These are phyloP conservation scores for Plestiodon gilberti DNA, from an alignment of 2,113 vertebrate species.

Conservation along the genomic window DNA sequence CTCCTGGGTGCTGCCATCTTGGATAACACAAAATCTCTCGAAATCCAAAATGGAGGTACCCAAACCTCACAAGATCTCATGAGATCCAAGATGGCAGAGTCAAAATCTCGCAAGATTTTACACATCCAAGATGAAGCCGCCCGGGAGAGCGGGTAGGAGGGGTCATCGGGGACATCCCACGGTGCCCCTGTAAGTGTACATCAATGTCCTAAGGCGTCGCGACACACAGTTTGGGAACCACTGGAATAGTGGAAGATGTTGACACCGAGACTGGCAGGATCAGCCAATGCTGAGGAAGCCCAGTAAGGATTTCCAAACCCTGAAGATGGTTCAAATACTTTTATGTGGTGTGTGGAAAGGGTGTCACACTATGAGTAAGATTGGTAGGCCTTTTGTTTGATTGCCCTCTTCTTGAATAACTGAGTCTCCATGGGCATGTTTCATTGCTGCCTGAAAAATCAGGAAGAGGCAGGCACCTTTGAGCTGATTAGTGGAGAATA, in stretches of 20 bases:
- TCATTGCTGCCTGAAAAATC: not conserved
- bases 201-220: too few relatives aligned
- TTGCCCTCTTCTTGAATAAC: slow-evolving; percentile 6
- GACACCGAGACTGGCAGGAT: not conserved
- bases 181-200: too few relatives aligned
- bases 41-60: too few relatives aligned
- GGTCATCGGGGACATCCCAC: too few relatives aligned
- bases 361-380: not conserved
- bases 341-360: not conserved
- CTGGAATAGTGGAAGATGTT: not conserved
- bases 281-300: not conserved
- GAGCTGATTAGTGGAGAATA: slow-evolving; percentile 23
- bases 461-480: slow-evolving; percentile 13
- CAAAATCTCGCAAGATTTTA: too few relatives aligned
- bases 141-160: too few relatives aligned
- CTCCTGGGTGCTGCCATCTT: too few relatives aligned
- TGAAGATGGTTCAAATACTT: not conserved
- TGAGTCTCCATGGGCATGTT: slow-evolving; percentile 1
- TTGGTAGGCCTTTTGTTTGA: not conserved
- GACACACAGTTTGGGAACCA: too few relatives aligned
- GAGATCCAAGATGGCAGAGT: too few relatives aligned
- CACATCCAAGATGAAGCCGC: too few relatives aligned
- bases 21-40: too few relatives aligned
- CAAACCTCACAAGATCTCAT: too few relatives aligned
- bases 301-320: not conserved